Evolutionary conservation across 2,888 invertebrate genomes (phyloP).

Genomic region (Dexiosoma caninum): DNA sequence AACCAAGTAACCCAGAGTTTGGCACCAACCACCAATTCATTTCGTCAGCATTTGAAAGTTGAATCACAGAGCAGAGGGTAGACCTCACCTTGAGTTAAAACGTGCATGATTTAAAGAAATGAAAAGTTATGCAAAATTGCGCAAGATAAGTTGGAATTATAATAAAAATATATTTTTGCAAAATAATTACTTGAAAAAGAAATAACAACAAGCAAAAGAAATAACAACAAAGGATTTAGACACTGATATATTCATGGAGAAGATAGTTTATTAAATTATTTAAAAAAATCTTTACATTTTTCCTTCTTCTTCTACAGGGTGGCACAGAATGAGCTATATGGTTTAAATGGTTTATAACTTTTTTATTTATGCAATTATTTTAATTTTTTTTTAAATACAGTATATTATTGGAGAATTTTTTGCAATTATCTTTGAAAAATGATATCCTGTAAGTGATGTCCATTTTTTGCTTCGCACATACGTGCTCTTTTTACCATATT

Average conservation of each 20-base stretch:
- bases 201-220: not conserved
- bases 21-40: constrained; percentile 4
- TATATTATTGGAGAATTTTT: no score
- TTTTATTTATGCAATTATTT: no score
- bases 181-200: constrained; percentile 5
- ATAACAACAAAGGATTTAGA: not conserved
- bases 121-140: constrained; percentile 15
- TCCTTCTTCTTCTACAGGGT: no score
- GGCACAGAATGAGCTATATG: no score
- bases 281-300: no score
- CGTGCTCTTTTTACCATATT: no score
- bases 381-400: no score
- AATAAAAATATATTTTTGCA: not conserved
- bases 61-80: not conserved
- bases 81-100: constrained; percentile 39
- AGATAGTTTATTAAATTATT: not conserved
- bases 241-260: not conserved
- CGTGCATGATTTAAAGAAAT: constrained; percentile 20
- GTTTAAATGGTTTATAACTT: no score
- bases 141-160: not conserved
- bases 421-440: no score
- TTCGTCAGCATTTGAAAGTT: not conserved
- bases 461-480: no score
- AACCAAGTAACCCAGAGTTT: constrained; percentile 46
- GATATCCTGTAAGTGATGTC: no score